These are phyloP conservation scores for Scaptomyza polygonia DNA, from an alignment of 2,888 invertebrate species.

Conservation along the genomic window DNA sequence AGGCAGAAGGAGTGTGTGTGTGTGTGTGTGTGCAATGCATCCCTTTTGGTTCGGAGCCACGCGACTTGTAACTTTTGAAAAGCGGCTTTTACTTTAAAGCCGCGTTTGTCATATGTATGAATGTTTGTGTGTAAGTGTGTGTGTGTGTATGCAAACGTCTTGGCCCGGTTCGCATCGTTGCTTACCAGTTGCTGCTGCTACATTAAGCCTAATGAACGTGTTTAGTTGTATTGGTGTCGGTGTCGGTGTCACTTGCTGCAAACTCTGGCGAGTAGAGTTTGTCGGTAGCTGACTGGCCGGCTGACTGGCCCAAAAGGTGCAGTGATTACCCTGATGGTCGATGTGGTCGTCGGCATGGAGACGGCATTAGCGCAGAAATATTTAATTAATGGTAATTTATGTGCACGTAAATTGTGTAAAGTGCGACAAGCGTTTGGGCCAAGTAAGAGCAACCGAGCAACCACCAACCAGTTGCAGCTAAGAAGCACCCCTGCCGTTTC, in stretches of 20 bases:
- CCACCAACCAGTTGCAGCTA: background rate
- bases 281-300: slow-evolving; percentile 15
- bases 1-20: too few relatives aligned
- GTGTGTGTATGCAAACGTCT: slow-evolving; percentile 59
- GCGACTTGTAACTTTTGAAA: slow-evolving; percentile 49
- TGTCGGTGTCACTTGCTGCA: slow-evolving; percentile 69
- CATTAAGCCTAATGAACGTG: slow-evolving; percentile 78
- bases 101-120: slow-evolving; percentile 65
- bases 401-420: slow-evolving; percentile 82
- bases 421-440: slow-evolving; percentile 59
- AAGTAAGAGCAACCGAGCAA: slow-evolving; percentile 12
- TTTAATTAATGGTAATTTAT: slow-evolving; percentile 84
- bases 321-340: slow-evolving; percentile 67
- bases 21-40: background rate
- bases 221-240: slow-evolving; percentile 65
- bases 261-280: slow-evolving; percentile 18
- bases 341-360: background rate
- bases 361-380: slow-evolving; percentile 79
- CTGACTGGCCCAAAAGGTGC: slow-evolving; percentile 61
- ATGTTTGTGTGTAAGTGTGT: background rate
- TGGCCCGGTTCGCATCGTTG: slow-evolving; percentile 51
- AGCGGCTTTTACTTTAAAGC: slow-evolving; percentile 39
- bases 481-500: slow-evolving; percentile 63
- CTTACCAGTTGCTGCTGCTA: slow-evolving; percentile 48
- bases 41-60: slow-evolving; percentile 52